Percentiles rank a stretch among this genome's conserved stretches.
phyloP scores from a whole-genome alignment of 2,797 vertebrate genomes.

The Cuculus canorus region DNA sequence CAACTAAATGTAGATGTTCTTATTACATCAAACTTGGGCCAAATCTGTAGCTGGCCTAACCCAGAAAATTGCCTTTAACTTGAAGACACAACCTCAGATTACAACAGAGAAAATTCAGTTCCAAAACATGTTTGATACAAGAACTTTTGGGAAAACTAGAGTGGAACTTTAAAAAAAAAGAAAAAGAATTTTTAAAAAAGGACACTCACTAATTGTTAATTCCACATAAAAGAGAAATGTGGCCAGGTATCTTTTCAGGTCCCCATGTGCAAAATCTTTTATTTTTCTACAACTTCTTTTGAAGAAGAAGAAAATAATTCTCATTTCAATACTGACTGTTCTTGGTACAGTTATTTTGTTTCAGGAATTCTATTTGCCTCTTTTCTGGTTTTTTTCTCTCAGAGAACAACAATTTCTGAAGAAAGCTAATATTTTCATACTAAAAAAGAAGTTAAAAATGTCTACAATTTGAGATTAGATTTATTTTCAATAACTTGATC shows the following conservation, averaged over 20 bases:
- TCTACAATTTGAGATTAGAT: neutral
- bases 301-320: neutral
- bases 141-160: neutral
- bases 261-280: neutral
- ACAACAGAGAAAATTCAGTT: neutral
- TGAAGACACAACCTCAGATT: neutral
- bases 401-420: neutral
- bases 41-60: neutral
- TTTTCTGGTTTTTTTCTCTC: neutral
- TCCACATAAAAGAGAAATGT: neutral
- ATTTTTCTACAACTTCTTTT: neutral
- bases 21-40: neutral
- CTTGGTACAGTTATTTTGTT: neutral
- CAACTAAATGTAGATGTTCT: neutral
- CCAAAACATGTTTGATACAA: neutral
- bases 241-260: neutral
- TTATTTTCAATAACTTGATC: neutral
- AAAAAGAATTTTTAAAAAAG: no score
- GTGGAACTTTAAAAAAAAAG: neutral
- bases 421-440: neutral
- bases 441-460: neutral
- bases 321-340: neutral
- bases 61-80: neutral
- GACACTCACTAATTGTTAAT: fast-evolving
- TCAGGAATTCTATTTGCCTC: neutral